Base-by-base conservation (phyloP, 2,888 invertebrate genomes). In the Linnaemya vulpina region DNA sequence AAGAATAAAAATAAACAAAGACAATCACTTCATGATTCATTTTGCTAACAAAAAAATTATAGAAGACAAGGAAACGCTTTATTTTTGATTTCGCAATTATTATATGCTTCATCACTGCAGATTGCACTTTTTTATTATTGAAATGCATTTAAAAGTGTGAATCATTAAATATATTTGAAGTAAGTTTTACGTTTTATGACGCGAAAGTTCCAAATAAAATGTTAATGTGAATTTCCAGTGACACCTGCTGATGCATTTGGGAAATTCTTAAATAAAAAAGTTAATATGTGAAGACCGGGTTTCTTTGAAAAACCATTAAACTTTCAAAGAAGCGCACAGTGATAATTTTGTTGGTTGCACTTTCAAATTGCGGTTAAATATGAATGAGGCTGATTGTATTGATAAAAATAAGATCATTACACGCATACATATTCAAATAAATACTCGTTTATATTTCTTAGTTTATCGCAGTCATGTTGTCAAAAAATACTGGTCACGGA, bases 241-340 rank as follows among this genome's bases (percentile, higher is more conserved):
- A 49, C 22, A n/a, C 11, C 25, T n/a, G 13, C 13, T 67, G 46
- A 67, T 17, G 71, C 70, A 71, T n/a, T 63, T 62, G 71, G 62
- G 46, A 53, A 63, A 53, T 10, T 40, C 17, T 38, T 11, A 22
- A n/a, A 25, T 38, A 60, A n/a, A 67, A 67, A 22, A 51, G 7
- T 17, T 25, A 53, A 53, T 17, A 43, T 68, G 55, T 68, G 51
- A 75, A 35, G 20, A 65, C 55, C 75, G 17, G 11, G 20, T 8
- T 74, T 74, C 74, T 63, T 35, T 30, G 40, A 15, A 75, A 75
- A 30, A 2, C 0, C 5, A 55, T 22, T 51, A 51, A 62, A n/a
- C 4, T 40, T 30, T 40, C 25, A 62, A 49, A 38, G 49, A 51
- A 74, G 4, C 3, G 22, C 11, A n/a, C 22, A 1, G 40, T 8